Percentiles rank a stretch among this genome's conserved stretches.
Conservation (phyloP, 2,888 invertebrate genomes). For the Piscicola geometra region DNA sequence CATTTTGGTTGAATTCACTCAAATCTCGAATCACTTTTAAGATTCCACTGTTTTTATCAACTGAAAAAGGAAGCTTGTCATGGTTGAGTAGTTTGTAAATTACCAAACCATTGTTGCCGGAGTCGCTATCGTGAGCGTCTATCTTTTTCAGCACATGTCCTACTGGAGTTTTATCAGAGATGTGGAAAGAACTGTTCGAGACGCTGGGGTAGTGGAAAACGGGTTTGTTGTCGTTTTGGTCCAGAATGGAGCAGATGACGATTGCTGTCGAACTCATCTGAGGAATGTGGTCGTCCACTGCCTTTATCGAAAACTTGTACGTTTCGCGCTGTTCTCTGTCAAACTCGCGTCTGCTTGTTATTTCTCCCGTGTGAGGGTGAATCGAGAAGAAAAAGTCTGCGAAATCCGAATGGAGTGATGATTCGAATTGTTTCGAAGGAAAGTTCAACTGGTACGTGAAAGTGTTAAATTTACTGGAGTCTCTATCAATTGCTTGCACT, state of each 20-base stretch:
- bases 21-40: constrained; percentile 25
- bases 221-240: constrained; percentile 41
- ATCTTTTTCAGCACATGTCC: constrained; percentile 38
- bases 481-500: constrained; percentile 39
- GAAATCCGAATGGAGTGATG: background rate
- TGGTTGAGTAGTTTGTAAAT: constrained; percentile 17
- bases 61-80: constrained; percentile 20
- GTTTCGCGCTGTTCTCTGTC: constrained; percentile 38
- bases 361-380: constrained; percentile 37
- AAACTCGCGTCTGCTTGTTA: constrained; percentile 34
- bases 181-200: constrained; percentile 38
- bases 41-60: constrained; percentile 25
- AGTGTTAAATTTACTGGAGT: constrained; percentile 37
- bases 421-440: constrained; percentile 60
- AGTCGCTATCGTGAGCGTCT: constrained; percentile 38
- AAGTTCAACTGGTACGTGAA: constrained; percentile 38
- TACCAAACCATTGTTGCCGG: constrained; percentile 36
- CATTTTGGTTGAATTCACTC: constrained; percentile 23
- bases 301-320: constrained; percentile 36
- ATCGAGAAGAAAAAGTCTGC: constrained; percentile 33
- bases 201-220: constrained; percentile 37
- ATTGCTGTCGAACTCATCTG: constrained; percentile 36
- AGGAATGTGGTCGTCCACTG: constrained; percentile 26
- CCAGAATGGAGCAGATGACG: constrained; percentile 38
- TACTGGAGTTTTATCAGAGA: constrained; percentile 37